Percentiles rank a stretch among this genome's conserved stretches.
Conservation (phyloP, 1,140 invertebrate species). For the Pristionchus pacificus region DNA sequence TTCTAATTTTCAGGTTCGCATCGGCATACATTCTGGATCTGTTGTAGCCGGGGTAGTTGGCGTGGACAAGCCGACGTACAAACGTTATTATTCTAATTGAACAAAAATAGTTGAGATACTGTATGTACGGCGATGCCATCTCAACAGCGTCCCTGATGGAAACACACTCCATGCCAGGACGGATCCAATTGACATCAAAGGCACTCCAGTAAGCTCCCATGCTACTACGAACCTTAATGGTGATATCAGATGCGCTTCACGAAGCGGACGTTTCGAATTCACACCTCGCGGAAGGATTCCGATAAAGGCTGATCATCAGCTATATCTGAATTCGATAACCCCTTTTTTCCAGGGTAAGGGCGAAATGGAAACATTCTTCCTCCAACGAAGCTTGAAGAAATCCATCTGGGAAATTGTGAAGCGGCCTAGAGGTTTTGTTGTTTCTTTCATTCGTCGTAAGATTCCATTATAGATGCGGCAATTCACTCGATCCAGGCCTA, state of each 20-base stretch:
- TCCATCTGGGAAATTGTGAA: constrained; percentile 53
- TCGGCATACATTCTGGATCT: constrained; percentile 49
- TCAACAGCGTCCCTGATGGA: constrained; percentile 59
- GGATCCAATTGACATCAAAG: constrained; percentile 50
- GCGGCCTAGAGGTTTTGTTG: constrained; percentile 39
- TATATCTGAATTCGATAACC: not conserved
- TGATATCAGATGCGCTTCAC: constrained; percentile 35
- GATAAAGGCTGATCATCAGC: constrained; percentile 44
- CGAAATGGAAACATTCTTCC: constrained; percentile 50
- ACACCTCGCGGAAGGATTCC: constrained; percentile 44
- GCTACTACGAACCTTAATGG: not conserved
- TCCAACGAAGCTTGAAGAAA: constrained; percentile 45
- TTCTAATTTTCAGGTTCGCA: too few relatives aligned
- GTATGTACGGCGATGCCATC: constrained; percentile 73
- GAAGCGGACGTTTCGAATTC: too few relatives aligned
- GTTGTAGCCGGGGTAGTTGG: constrained; percentile 63
- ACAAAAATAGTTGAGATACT: constrained; percentile 60
- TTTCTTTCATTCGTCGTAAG: too few relatives aligned
- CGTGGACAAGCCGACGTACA: constrained; percentile 60
- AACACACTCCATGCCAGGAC: constrained; percentile 41
- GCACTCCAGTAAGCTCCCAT: not conserved
- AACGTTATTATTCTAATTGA: not conserved
- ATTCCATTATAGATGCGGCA: too few relatives aligned
- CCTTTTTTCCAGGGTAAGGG: constrained; percentile 38
- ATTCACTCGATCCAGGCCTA: too few relatives aligned